Percentiles rank a stretch among this genome's conserved stretches.
Evolutionary conservation across 2,113 vertebrate genomes (phyloP).

Genomic region (Macquaria australasica): DNA sequence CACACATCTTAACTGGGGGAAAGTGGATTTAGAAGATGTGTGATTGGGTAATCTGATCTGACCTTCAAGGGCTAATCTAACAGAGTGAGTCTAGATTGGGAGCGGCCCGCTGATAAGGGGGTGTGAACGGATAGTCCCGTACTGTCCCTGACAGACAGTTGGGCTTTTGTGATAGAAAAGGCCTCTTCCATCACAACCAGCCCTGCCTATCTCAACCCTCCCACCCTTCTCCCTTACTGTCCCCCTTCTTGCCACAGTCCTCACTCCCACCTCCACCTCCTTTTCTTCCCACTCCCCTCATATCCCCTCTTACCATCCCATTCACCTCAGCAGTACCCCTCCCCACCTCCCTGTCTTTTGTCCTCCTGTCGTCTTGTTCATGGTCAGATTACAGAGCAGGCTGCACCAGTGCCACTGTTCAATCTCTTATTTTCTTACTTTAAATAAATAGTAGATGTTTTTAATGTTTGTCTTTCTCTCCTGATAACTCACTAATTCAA

Average conservation of each 20-base stretch:
- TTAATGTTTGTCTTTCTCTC: not conserved
- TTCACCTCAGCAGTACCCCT: slow-evolving; percentile 29
- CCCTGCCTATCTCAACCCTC: slow-evolving; percentile 22
- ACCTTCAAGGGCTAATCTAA: slow-evolving; percentile 53
- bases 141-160: slow-evolving; percentile 63
- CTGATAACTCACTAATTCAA: not conserved
- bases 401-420: slow-evolving; percentile 4
- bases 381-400: slow-evolving; percentile 48
- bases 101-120: slow-evolving; percentile 51
- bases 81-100: slow-evolving; percentile 39
- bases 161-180: slow-evolving; percentile 72
- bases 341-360: slow-evolving; percentile 27
- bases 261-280: slow-evolving; percentile 20
- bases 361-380: slow-evolving; percentile 41
- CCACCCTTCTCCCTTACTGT: slow-evolving; percentile 29
- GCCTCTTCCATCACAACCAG: slow-evolving; percentile 34
- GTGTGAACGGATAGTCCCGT: slow-evolving; percentile 58
- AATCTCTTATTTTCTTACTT: slow-evolving; percentile 18
- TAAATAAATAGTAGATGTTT: slow-evolving; percentile 1
- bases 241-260: slow-evolving; percentile 6
- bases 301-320: slow-evolving; percentile 35
- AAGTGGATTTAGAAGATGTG: slow-evolving; percentile 59
- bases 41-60: slow-evolving; percentile 61
- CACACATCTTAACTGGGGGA: slow-evolving; percentile 60
- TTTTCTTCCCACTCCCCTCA: slow-evolving; percentile 20